phyloP scores from a whole-genome alignment of 2,888 invertebrate species.

The Gymnoscelis rufifasciata region DNA sequence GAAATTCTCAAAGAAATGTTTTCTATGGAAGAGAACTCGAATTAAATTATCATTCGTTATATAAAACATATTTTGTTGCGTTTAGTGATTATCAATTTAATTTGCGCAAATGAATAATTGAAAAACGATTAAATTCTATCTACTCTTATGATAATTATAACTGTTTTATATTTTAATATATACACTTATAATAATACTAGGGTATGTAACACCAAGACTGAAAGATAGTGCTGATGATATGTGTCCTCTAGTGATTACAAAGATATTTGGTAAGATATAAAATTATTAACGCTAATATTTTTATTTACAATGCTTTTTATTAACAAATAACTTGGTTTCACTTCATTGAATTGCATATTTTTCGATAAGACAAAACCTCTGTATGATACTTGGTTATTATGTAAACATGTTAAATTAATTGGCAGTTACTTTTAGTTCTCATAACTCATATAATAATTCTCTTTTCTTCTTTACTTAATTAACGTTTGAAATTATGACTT shows the following conservation, averaged over 20 bases:
- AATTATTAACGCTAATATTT: conserved; percentile 56
- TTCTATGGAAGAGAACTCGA: background rate
- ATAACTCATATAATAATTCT: too few species aligned
- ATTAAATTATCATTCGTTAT: too few species aligned
- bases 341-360: too few species aligned
- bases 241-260: conserved; percentile 63
- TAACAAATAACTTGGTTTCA: conserved; percentile 34
- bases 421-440: too few species aligned
- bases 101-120: conserved; percentile 18
- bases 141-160: conserved; percentile 36
- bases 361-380: too few species aligned
- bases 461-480: too few species aligned
- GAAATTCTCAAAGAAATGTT: background rate
- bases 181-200: conserved; percentile 41
- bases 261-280: conserved; percentile 53
- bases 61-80: conserved; percentile 12
- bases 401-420: too few species aligned
- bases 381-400: too few species aligned
- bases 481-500: too few species aligned
- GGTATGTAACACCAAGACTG: conserved; percentile 70
- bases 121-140: conserved; percentile 44
- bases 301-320: conserved; percentile 48
- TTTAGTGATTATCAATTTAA: conserved; percentile 17
- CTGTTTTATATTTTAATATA: conserved; percentile 39
- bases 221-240: conserved; percentile 74